Percentiles rank a stretch among this genome's conserved stretches.
These are phyloP conservation scores for Papilio machaon DNA, from an alignment of 1,140 invertebrate genomes.

Conservation along the genomic window DNA sequence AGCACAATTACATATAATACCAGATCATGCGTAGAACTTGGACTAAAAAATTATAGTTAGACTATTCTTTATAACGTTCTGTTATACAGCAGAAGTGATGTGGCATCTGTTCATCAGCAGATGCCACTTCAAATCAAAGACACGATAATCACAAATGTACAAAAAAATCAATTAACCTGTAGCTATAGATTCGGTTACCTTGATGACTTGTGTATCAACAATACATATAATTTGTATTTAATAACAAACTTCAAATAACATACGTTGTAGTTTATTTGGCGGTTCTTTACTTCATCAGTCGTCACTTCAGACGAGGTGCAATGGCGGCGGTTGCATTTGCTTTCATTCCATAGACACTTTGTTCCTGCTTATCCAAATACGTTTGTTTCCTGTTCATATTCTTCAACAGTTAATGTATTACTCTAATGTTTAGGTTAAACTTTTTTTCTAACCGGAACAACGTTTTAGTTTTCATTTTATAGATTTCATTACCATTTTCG, in stretches of 20 bases:
- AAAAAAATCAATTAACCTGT: no score
- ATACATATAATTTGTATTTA: not conserved
- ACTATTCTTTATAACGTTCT: no score
- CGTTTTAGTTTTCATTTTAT: not conserved
- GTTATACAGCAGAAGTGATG: no score
- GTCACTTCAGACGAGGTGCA: not conserved
- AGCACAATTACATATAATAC: no score
- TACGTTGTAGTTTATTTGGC: not conserved
- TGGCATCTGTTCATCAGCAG: no score
- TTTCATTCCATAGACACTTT: slow-evolving; percentile 21
- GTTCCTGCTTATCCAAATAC: not conserved
- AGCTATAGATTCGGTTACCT: no score
- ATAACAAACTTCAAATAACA: not conserved
- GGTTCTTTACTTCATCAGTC: not conserved
- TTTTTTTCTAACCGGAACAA: not conserved
- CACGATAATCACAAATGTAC: no score
- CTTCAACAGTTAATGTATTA: slow-evolving; percentile 25
- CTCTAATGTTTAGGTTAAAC: not conserved
- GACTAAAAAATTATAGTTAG: no score
- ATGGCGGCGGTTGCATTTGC: slow-evolving; percentile 11
- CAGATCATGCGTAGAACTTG: no score
- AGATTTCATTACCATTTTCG: not conserved
- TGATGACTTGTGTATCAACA: no score
- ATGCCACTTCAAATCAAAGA: no score
- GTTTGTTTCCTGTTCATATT: slow-evolving; percentile 10